These are phyloP conservation scores for Oreotragus oreotragus DNA, from an alignment of 2,113 vertebrate species.

Conservation along the genomic window DNA sequence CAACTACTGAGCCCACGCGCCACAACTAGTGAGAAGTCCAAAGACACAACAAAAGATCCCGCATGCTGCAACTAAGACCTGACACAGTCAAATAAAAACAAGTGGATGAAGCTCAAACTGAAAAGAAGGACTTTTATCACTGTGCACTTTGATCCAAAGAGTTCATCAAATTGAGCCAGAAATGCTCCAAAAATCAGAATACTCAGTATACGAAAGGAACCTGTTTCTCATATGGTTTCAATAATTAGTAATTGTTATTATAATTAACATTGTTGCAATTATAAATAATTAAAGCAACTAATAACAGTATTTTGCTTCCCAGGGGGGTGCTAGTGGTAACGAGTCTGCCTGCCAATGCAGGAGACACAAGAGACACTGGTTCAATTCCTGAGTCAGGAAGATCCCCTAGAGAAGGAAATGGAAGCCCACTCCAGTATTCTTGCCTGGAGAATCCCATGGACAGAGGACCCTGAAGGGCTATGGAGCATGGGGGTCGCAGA, in stretches of 20 bases:
- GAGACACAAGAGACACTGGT: neutral
- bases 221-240: neutral
- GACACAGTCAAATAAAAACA: neutral
- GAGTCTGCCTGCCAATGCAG: neutral
- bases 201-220: neutral
- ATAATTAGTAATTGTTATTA: neutral
- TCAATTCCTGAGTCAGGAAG: neutral
- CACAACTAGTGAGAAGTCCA: neutral
- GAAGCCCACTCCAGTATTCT: neutral
- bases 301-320: neutral
- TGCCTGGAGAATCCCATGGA: neutral
- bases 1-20: neutral
- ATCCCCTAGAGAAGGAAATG: neutral
- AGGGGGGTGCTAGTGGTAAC: neutral
- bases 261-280: neutral
- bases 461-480: neutral
- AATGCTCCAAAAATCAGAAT: neutral
- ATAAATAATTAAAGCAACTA: neutral
- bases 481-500: neutral
- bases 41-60: neutral
- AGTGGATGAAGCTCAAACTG: neutral
- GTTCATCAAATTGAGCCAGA: neutral
- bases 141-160: neutral
- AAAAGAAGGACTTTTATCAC: neutral
- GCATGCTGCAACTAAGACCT: neutral